phyloP scores from a whole-genome alignment of 2,113 vertebrate genomes.

The Xenopus laevis region DNA sequence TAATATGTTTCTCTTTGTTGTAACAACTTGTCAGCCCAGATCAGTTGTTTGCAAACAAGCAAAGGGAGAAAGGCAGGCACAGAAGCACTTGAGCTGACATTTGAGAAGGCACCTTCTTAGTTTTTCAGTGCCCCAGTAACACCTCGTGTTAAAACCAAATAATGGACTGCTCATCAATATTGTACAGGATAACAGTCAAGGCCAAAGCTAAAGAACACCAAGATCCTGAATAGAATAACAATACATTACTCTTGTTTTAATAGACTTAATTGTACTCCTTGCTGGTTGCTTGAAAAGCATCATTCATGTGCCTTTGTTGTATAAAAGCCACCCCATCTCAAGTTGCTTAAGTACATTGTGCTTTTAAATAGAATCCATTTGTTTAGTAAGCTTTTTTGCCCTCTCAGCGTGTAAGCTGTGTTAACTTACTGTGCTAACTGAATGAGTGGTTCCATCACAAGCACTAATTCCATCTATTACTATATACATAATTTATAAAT shows the following conservation, averaged over 20 bases:
- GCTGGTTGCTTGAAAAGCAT: not conserved
- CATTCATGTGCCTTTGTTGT: not conserved
- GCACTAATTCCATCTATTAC: too few species aligned
- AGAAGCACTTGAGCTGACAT: slow-evolving; percentile 15
- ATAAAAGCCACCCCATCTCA: not conserved
- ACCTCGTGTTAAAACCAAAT: slow-evolving; percentile 29
- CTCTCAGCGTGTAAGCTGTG: too few species aligned
- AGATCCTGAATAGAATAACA: slow-evolving; percentile 1
- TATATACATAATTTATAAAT: too few species aligned
- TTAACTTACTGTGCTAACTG: too few species aligned
- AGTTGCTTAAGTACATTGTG: not conserved
- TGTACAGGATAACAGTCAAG: slow-evolving; percentile 9
- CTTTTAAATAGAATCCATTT: not conserved
- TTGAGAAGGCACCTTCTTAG: slow-evolving; percentile 10
- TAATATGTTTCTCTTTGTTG: too few species aligned
- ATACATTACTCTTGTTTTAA: slow-evolving; percentile 6
- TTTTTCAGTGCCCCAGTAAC: slow-evolving; percentile 21
- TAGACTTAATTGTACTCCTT: slow-evolving; percentile 4
- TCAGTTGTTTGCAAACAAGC: not conserved
- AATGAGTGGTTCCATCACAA: too few species aligned
- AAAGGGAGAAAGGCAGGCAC: not conserved
- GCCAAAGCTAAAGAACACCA: not conserved
- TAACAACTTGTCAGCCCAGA: too few species aligned
- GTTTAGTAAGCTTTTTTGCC: too few species aligned
- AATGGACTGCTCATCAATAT: slow-evolving; percentile 39